These are phyloP conservation scores for Lepus townsendii DNA, from an alignment of 2,797 vertebrate species.

Conservation along the genomic window DNA sequence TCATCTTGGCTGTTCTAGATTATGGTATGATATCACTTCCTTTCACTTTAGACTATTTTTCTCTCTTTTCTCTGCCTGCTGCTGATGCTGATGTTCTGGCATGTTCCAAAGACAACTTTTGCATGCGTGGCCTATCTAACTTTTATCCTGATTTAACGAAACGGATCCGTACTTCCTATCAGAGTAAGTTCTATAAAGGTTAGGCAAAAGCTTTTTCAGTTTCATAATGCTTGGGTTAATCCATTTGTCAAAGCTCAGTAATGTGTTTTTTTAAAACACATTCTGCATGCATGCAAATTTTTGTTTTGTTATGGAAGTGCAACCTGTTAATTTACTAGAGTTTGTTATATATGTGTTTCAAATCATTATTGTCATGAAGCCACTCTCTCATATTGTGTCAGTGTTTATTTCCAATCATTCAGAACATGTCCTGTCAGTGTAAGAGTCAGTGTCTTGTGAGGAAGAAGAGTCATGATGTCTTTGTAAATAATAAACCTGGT, in stretches of 20 bases:
- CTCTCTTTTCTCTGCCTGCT: slow-evolving; percentile 92
- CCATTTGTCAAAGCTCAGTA: slow-evolving; percentile 84
- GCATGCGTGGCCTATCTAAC: slow-evolving; percentile 99
- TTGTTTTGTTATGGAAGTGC: slow-evolving; percentile 81
- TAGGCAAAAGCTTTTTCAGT: slow-evolving; percentile 86
- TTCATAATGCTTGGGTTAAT: slow-evolving; percentile 84
- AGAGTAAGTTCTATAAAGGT: slow-evolving; percentile 96
- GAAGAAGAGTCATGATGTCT: slow-evolving; percentile 32
- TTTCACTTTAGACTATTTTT: slow-evolving; percentile 96
- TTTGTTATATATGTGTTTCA: slow-evolving; percentile 69
- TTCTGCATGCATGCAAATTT: slow-evolving; percentile 89
- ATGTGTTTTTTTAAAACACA: slow-evolving; percentile 89
- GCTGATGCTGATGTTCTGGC: slow-evolving; percentile 95
- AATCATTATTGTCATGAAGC: slow-evolving; percentile 64
- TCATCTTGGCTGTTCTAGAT: slow-evolving; percentile 89
- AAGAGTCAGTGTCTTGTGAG: slow-evolving; percentile 78
- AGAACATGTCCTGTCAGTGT: slow-evolving; percentile 20
- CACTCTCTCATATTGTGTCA: slow-evolving; percentile 76
- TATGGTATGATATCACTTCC: slow-evolving; percentile 91
- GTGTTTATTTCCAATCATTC: slow-evolving; percentile 76
- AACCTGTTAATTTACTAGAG: slow-evolving; percentile 78
- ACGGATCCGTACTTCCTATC: slow-evolving; percentile 99
- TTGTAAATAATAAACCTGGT: slow-evolving; percentile 65
- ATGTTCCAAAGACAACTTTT: slow-evolving; percentile 99
- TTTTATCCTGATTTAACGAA: slow-evolving; percentile 99